phyloP scores from a whole-genome alignment of 64 coral and sea anemone genomes.

The Actinia equina region DNA sequence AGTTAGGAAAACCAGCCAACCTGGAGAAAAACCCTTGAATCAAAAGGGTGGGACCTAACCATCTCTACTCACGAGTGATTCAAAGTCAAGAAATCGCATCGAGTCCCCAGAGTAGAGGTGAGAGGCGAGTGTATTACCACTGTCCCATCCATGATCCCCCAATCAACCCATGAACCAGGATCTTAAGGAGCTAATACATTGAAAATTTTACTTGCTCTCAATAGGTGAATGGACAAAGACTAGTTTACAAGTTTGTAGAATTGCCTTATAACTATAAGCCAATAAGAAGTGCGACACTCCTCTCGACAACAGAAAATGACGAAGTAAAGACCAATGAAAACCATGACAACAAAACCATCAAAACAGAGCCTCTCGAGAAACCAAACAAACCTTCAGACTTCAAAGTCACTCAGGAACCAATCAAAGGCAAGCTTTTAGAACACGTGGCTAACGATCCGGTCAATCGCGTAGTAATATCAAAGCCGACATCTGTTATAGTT shows the following conservation, averaged over 20 bases:
- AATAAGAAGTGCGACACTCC: slow-evolving; percentile 36
- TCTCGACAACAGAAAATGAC: slow-evolving; percentile 2
- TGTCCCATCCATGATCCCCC: no score
- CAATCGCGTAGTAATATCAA: slow-evolving; percentile 8
- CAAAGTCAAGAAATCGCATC: no score
- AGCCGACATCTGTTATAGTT: slow-evolving; percentile 44
- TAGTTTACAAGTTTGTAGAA: slow-evolving; percentile 99
- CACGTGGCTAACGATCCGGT: slow-evolving; percentile 3
- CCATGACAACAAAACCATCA: background rate
- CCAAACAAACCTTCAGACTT: slow-evolving; percentile 24
- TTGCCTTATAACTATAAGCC: slow-evolving; percentile 86
- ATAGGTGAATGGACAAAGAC: slow-evolving; percentile 87
- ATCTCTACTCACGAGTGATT: no score
- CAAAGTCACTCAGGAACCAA: slow-evolving; percentile 37
- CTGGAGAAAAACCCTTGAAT: no score
- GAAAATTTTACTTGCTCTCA: background rate
- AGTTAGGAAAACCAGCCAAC: no score
- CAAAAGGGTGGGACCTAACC: no score
- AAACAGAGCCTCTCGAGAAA: background rate
- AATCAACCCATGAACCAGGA: no score
- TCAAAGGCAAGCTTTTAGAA: slow-evolving; percentile 4
- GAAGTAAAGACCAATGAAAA: background rate
- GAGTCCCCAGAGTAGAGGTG: no score
- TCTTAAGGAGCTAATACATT: background rate
- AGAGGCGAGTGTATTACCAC: no score